A percentile compares a stretch with the other conserved stretches of the same genome.
These are phyloP conservation scores for Harpagoxenus sublaevis DNA, from an alignment of 2,888 invertebrate species.

Conservation along the genomic window DNA sequence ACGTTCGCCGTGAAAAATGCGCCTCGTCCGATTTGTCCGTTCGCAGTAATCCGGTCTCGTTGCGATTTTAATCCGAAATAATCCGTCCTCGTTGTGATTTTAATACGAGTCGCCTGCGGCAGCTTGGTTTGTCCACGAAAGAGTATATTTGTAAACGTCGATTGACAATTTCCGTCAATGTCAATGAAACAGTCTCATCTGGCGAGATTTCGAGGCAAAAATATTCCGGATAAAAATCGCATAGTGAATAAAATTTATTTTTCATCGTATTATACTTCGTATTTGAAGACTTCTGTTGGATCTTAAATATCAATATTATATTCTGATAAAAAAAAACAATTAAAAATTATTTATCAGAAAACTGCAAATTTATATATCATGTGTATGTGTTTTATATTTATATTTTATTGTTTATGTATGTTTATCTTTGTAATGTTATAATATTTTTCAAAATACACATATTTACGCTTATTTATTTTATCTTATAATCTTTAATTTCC, in stretches of 20 bases:
- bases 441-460: not conserved
- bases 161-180: constrained; percentile 17
- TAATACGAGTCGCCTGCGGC: constrained; percentile 16
- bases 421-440: not conserved
- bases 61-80: constrained; percentile 49
- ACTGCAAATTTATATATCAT: not conserved
- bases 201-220: not conserved
- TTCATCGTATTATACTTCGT: not conserved
- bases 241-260: constrained; percentile 3
- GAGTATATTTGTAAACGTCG: constrained; percentile 38
- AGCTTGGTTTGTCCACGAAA: constrained; percentile 19
- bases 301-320: not conserved
- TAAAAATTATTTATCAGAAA: not conserved
- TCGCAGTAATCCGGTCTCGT: constrained; percentile 61
- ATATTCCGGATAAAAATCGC: constrained; percentile 7
- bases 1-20: constrained; percentile 68
- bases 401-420: not conserved
- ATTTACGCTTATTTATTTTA: not conserved
- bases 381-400: not conserved
- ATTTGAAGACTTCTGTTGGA: not conserved
- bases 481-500: not conserved
- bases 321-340: not conserved
- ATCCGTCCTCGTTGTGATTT: constrained; percentile 56
- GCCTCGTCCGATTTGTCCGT: constrained; percentile 65
- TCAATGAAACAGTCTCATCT: constrained; percentile 15